phyloP scores from a whole-genome alignment of 2,888 invertebrate species.

The Sesia apiformis region DNA sequence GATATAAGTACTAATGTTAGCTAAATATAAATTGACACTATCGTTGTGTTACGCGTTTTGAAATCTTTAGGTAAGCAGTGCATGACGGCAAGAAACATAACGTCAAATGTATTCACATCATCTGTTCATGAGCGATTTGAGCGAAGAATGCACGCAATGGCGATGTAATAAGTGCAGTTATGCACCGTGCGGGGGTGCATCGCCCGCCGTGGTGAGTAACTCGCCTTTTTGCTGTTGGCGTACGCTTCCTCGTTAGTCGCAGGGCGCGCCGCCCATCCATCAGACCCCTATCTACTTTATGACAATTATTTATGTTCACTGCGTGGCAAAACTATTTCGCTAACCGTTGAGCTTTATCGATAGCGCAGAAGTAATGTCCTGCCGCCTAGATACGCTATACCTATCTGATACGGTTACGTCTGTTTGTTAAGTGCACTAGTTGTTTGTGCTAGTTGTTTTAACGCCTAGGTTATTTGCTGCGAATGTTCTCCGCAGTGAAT shows the following conservation, averaged over 20 bases:
- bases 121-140: constrained; percentile 16
- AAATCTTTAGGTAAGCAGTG: constrained; percentile 24
- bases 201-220: constrained; percentile 14
- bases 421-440: constrained; percentile 72
- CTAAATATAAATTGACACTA: no score
- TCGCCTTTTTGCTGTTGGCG: constrained; percentile 24
- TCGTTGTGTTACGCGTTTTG: constrained; percentile 31
- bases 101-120: constrained; percentile 25
- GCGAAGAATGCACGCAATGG: constrained; percentile 23
- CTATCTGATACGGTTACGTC: constrained; percentile 71
- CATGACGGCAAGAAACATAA: constrained; percentile 29
- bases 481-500: constrained; percentile 62
- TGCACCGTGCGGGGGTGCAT: constrained; percentile 12
- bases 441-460: constrained; percentile 68
- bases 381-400: constrained; percentile 58
- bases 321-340: constrained; percentile 68
- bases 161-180: constrained; percentile 25
- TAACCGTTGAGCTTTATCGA: constrained; percentile 73
- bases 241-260: constrained; percentile 52
- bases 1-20: no score
- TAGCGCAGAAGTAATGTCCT: constrained; percentile 69
- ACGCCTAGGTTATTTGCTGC: constrained; percentile 70
- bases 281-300: constrained; percentile 65
- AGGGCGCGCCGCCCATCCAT: constrained; percentile 51
- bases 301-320: constrained; percentile 72